Conservation (phyloP, 1,140 invertebrate species). For the Brachionus plicatilis region DNA sequence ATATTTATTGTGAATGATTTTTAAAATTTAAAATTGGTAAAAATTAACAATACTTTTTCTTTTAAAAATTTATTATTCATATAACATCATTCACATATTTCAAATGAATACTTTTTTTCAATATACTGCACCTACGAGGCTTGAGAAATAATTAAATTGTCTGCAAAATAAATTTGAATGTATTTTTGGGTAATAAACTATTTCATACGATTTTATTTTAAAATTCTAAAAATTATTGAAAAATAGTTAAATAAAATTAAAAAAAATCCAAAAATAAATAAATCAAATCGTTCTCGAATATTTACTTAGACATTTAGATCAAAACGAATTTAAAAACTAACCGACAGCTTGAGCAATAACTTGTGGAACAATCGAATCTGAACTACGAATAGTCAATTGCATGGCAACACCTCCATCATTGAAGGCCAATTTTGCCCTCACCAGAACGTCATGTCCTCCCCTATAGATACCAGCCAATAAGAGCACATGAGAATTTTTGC, state of each 20-base stretch:
- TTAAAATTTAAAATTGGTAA: too few relatives aligned
- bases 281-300: not conserved
- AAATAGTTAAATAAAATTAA: constrained; percentile 1
- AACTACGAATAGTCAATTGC: constrained; percentile 65
- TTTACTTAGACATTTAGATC: not conserved
- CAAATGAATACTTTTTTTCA: too few relatives aligned
- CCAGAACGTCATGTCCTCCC: constrained; percentile 80
- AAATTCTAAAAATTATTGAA: constrained; percentile 4
- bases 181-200: not conserved
- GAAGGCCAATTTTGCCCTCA: constrained; percentile 73
- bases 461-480: constrained; percentile 76
- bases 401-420: constrained; percentile 51
- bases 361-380: constrained; percentile 65
- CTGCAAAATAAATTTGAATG: not conserved
- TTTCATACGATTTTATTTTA: constrained; percentile 23
- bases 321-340: constrained; percentile 30
- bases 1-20: too few relatives aligned
- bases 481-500: constrained; percentile 72
- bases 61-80: too few relatives aligned
- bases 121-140: too few relatives aligned
- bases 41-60: too few relatives aligned
- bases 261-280: not conserved
- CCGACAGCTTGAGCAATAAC: constrained; percentile 63
- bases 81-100: too few relatives aligned
- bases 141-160: too few relatives aligned